Percentiles rank a stretch among this genome's conserved stretches.
phyloP scores from a whole-genome alignment of 2,113 vertebrate species.

The Amazona guildingii region DNA sequence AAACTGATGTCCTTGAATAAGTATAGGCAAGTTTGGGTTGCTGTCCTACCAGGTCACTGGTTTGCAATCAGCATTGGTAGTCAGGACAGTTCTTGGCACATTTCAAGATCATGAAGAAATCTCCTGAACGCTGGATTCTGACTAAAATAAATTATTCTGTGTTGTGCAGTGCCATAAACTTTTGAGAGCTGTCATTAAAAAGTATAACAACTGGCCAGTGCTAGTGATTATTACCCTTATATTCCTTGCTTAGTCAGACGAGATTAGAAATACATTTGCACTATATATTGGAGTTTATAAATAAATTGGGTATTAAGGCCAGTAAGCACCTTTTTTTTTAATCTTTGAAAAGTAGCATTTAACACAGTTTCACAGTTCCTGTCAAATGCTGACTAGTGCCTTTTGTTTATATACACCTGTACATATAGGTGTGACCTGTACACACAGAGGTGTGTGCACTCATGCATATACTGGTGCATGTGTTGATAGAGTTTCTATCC shows the following conservation, averaged over 20 bases:
- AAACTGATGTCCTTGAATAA: not conserved
- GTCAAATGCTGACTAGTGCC: not conserved
- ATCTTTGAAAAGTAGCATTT: not conserved
- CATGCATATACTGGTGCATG: rapidly evolving
- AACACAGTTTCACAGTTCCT: not conserved
- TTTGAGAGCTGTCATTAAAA: not conserved
- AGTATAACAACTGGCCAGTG: not conserved
- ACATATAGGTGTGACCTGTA: not conserved
- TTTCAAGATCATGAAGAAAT: not conserved
- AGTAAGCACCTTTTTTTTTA: not conserved
- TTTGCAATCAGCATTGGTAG: not conserved
- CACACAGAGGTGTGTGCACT: not conserved
- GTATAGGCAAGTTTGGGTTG: not conserved
- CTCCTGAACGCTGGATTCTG: not conserved
- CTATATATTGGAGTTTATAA: rapidly evolving
- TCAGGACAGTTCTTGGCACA: not conserved
- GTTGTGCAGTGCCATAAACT: not conserved
- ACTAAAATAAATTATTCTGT: not conserved
- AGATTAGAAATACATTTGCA: not conserved
- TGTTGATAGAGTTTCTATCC: not conserved
- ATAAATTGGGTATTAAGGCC: not conserved
- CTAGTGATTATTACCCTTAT: not conserved
- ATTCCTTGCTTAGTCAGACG: not conserved
- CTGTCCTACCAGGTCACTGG: not conserved
- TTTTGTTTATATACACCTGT: not conserved